These are phyloP conservation scores for Pogonocichla stellata DNA, from an alignment of 2,113 vertebrate species.

Conservation along the genomic window DNA sequence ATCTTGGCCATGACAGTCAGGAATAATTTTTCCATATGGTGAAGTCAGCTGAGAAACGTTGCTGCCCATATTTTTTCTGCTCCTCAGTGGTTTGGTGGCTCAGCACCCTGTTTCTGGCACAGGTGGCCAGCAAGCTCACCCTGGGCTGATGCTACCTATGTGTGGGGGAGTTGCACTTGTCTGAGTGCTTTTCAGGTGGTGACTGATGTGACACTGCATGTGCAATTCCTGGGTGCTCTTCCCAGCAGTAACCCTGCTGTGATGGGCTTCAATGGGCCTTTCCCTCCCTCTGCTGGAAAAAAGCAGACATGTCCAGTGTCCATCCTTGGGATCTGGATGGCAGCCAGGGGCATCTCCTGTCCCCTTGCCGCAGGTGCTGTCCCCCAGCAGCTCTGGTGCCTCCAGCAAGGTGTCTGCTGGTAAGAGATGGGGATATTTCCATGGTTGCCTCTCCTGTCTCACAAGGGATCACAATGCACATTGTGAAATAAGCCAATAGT, in stretches of 20 bases:
- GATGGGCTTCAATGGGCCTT: neutral
- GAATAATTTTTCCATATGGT: neutral
- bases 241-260: fast-evolving
- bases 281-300: conserved; percentile 35
- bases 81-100: neutral
- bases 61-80: no score
- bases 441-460: fast-evolving
- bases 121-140: neutral
- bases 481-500: neutral
- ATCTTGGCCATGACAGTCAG: neutral
- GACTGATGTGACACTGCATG: neutral
- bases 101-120: neutral
- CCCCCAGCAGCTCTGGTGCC: neutral
- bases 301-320: neutral
- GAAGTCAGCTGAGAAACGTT: neutral
- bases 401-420: neutral
- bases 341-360: neutral
- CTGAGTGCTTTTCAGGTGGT: neutral
- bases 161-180: neutral
- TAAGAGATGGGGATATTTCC: neutral
- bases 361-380: neutral
- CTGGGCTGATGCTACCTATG: fast-evolving
- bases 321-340: neutral
- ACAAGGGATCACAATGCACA: neutral
- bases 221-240: neutral